phyloP scores from a whole-genome alignment of 2,113 vertebrate genomes.

The Brachypodius melanocephalos region DNA sequence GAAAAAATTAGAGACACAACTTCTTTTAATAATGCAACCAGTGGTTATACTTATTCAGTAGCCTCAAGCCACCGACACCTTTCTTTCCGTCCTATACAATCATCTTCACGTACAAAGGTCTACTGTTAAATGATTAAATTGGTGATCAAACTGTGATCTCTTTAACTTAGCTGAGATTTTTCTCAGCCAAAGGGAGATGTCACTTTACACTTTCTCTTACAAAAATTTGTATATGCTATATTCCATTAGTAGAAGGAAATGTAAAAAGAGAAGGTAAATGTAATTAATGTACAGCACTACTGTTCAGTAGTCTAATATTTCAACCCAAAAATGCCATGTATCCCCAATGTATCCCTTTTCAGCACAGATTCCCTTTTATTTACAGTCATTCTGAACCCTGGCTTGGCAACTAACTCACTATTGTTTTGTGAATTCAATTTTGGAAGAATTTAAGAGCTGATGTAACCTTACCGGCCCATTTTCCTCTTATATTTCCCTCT shows the following conservation, averaged over 20 bases:
- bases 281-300: not conserved
- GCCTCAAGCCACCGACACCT: slow-evolving; percentile 44
- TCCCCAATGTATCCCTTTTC: not conserved
- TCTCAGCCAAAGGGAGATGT: not conserved
- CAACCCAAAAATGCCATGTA: not conserved
- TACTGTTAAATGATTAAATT: slow-evolving; percentile 39
- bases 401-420: slow-evolving; percentile 23
- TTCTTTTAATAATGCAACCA: slow-evolving; percentile 71
- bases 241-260: not conserved
- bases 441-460: slow-evolving; percentile 37
- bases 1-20: slow-evolving; percentile 69
- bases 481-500: slow-evolving; percentile 22
- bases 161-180: slow-evolving; percentile 22
- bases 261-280: not conserved
- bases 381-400: not conserved
- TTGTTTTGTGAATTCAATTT: slow-evolving; percentile 35
- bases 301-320: not conserved
- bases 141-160: slow-evolving; percentile 41
- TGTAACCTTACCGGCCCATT: slow-evolving; percentile 18
- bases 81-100: slow-evolving; percentile 49
- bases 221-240: not conserved
- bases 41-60: slow-evolving; percentile 59
- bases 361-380: not conserved
- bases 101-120: not conserved
- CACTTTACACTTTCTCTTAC: not conserved